Base-by-base conservation (phyloP, 2,113 vertebrate genomes). In the Austrofundulus limnaeus region DNA sequence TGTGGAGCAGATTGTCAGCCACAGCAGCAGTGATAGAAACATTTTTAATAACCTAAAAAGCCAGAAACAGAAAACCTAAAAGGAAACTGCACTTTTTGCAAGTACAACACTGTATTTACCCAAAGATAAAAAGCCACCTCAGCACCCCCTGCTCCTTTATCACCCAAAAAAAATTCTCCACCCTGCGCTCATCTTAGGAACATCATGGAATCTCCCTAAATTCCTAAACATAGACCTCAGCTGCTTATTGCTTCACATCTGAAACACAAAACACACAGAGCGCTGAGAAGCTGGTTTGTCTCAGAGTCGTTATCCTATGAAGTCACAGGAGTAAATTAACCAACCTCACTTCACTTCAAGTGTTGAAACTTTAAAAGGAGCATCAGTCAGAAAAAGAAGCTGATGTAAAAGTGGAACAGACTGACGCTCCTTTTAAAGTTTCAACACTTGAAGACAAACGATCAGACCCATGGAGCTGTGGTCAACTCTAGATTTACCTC, bases 171-270 rank as follows among this genome's bases (percentile, higher is more conserved):
- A 77, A 67, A 61, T 59, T 79, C 72, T 75, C 74, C 75, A 77
- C 77, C 64, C 67, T 42, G 39, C 47, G 38, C 75, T 73, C 57
- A 65, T 75, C 65, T 42, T 15, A 1, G n/a, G 60, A 58, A 72
- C 70, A 70, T 78, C 67, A 65, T 59, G 85, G 84, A 87, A 87
- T 89, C 78, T 83, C 85, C 87, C 87, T 54, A 69, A 79, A 80
- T 80, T 82, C 80, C 85, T 50, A 3, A 10, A 56, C 39, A 53
- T 78, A 56, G 28, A 17, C 55, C 20, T 53, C 83, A 84, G 78
- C 79, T 83, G 72, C 65, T 72, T 56, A 69, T 85, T 81, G 75
- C 79, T 73, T 71, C 54, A 45, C 58, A 57, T 61, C 10, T 73
- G 45, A 79, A 76, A 78, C 46, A 76, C 72, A 80, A 61, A 38